These are phyloP conservation scores for Drosophila tropicalis DNA, from an alignment of 1,140 invertebrate genomes.

Conservation along the genomic window DNA sequence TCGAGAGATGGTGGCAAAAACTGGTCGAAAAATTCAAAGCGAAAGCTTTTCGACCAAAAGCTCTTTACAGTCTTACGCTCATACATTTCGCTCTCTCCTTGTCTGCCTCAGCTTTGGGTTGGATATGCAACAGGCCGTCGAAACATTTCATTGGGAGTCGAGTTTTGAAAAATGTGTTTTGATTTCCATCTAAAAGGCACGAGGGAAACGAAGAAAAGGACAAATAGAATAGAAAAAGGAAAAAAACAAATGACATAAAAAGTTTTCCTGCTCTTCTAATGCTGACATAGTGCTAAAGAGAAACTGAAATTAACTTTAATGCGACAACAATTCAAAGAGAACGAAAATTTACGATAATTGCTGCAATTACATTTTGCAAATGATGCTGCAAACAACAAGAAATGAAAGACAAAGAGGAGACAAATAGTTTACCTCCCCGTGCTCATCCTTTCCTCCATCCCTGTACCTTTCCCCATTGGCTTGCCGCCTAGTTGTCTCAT, in stretches of 20 bases:
- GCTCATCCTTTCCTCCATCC: background rate
- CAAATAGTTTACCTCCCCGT: slow-evolving; percentile 42
- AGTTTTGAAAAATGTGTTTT: slow-evolving; percentile 71
- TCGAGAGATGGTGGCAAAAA: slow-evolving; percentile 49
- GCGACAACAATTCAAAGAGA: slow-evolving; percentile 63
- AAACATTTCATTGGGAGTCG: background rate
- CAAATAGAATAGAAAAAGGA: slow-evolving; percentile 2
- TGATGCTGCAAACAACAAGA: slow-evolving; percentile 67
- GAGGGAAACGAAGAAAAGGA: slow-evolving; percentile 7
- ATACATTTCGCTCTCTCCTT: slow-evolving; percentile 20
- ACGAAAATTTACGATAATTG: slow-evolving; percentile 77
- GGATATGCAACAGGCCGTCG: slow-evolving; percentile 72
- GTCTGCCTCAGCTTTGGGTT: background rate
- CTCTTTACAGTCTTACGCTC: too few relatives aligned
- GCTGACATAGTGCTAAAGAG: slow-evolving; percentile 60
- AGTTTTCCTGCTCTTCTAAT: slow-evolving; percentile 37
- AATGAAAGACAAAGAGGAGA: slow-evolving; percentile 9
- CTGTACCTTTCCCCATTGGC: background rate
- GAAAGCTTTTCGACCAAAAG: slow-evolving; percentile 1
- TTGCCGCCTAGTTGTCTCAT: slow-evolving; percentile 37
- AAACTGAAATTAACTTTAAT: slow-evolving; percentile 77
- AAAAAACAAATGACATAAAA: slow-evolving; percentile 5
- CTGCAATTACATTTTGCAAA: slow-evolving; percentile 75
- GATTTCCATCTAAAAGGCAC: slow-evolving; percentile 38
- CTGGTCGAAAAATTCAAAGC: slow-evolving; percentile 57